Conservation (phyloP, 1,140 invertebrate species). For the Atta colombica region DNA sequence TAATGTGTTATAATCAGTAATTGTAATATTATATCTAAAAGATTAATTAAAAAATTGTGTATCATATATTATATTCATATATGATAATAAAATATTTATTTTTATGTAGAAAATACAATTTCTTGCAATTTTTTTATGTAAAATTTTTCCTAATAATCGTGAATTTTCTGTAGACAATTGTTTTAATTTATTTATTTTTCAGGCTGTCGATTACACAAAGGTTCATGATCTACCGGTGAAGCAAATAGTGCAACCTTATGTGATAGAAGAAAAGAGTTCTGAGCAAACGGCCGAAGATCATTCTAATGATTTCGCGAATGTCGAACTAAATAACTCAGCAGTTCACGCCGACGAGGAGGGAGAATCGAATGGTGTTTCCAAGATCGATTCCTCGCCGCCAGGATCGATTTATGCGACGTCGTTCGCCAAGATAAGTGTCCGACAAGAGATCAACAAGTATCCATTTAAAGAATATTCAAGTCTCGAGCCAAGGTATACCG, state of each 20-base stretch:
- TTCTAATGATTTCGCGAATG: not conserved
- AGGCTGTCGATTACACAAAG: constrained; percentile 26
- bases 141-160: not conserved
- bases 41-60: not conserved
- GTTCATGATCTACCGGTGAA: not conserved
- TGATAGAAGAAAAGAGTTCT: not conserved
- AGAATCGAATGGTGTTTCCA: constrained; percentile 19
- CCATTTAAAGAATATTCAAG: constrained; percentile 14
- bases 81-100: not conserved
- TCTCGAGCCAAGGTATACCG: not conserved
- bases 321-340: not conserved
- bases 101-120: not conserved
- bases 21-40: not conserved
- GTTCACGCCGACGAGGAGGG: constrained; percentile 12
- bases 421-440: not conserved
- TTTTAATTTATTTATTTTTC: constrained; percentile 35
- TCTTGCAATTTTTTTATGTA: too few species aligned
- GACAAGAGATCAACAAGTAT: not conserved
- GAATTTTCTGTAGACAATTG: not conserved
- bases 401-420: constrained; percentile 31
- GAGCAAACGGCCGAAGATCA: not conserved
- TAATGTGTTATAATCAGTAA: not conserved
- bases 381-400: constrained; percentile 13
- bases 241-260: constrained; percentile 47
- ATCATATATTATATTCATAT: not conserved